A percentile compares a stretch with the other conserved stretches of the same genome.
Conservation (phyloP, 2,888 invertebrate species). For the Drosophila prolongata region DNA sequence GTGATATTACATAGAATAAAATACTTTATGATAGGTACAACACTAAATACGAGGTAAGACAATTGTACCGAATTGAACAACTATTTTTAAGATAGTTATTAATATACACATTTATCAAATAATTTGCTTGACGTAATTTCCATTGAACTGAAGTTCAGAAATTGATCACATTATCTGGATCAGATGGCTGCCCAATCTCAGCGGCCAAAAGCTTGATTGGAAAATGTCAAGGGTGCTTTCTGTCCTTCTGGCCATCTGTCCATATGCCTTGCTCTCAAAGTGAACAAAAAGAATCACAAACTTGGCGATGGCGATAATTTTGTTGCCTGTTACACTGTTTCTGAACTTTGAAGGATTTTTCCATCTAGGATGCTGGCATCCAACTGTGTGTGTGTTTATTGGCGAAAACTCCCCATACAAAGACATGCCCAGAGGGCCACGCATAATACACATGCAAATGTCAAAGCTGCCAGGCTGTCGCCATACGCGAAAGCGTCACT, state of each 20-base stretch:
- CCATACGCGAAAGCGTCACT: conserved; percentile 45
- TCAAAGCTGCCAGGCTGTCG: conserved; percentile 71
- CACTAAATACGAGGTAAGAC: no score
- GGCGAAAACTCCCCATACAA: conserved; percentile 45
- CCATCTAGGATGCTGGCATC: conserved; percentile 61
- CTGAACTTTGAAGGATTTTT: conserved; percentile 56
- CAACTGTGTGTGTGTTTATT: conserved; percentile 37
- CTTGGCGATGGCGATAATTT: conserved; percentile 43
- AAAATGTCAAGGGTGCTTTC: conserved; percentile 33
- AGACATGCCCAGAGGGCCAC: conserved; percentile 26
- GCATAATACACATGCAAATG: conserved; percentile 67
- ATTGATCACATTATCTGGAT: conserved; percentile 9
- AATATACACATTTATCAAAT: no score
- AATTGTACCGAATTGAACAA: no score
- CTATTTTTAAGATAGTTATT: no score
- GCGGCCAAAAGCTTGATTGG: conserved; percentile 17
- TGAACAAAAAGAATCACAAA: conserved; percentile 25
- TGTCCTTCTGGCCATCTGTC: conserved; percentile 12
- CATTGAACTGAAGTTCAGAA: background rate
- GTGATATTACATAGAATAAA: no score
- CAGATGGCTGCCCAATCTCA: conserved; percentile 13
- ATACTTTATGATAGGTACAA: no score
- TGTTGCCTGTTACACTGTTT: conserved; percentile 44
- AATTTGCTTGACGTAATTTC: background rate
- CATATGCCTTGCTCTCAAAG: conserved; percentile 8